Evolutionary conservation across 2,797 vertebrate species (phyloP).

Genomic region (Jordanella pulchra): DNA sequence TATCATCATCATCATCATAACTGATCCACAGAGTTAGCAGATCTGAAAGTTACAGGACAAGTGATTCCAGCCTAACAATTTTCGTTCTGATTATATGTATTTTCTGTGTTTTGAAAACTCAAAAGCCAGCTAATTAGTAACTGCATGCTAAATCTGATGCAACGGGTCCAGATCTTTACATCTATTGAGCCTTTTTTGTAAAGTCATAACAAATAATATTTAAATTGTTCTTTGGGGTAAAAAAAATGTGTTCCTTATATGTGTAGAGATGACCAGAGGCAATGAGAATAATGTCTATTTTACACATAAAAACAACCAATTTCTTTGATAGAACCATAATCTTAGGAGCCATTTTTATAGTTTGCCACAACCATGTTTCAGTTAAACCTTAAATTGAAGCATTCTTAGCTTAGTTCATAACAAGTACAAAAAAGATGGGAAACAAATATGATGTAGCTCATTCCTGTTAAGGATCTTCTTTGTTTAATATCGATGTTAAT

Average conservation of each 20-base stretch:
- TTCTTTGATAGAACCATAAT: background rate
- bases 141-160: too few species aligned
- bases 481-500: background rate
- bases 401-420: background rate
- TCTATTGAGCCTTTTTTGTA: too few species aligned
- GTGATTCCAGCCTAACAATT: too few species aligned
- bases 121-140: too few species aligned
- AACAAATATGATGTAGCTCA: background rate
- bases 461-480: background rate
- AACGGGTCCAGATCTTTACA: too few species aligned
- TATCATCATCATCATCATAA: too few species aligned
- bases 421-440: background rate
- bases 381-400: background rate
- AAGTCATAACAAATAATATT: too few species aligned
- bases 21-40: too few species aligned
- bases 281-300: background rate
- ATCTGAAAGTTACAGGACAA: too few species aligned
- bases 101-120: too few species aligned
- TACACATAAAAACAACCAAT: background rate
- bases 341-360: background rate
- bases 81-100: too few species aligned
- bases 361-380: background rate
- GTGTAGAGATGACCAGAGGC: background rate
- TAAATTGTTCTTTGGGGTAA: background rate
- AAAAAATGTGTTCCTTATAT: background rate